Conservation (phyloP, 1,140 invertebrate genomes). For the Mylabris phalerata region DNA sequence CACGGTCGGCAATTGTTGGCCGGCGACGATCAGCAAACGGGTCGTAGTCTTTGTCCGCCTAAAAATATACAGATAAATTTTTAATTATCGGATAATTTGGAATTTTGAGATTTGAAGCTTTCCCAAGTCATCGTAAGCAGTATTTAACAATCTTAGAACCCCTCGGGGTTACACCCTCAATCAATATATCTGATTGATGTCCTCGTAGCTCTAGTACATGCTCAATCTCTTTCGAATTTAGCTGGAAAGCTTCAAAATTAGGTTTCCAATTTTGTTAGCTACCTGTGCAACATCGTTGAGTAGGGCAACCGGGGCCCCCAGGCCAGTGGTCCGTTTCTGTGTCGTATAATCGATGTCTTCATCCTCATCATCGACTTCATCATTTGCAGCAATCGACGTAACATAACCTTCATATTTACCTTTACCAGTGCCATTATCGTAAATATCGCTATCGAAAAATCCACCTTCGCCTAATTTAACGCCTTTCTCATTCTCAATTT, state of each 20-base stretch:
- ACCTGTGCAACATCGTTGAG: slow-evolving; percentile 87
- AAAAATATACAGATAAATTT: slow-evolving; percentile 30
- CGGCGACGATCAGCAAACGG: slow-evolving; percentile 89
- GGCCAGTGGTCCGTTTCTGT: slow-evolving; percentile 64
- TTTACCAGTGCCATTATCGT: slow-evolving; percentile 64
- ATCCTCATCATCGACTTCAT: slow-evolving; percentile 85
- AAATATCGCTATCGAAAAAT: slow-evolving; percentile 90
- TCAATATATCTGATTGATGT: no score
- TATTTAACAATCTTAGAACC: no score
- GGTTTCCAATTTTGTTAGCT: slow-evolving; percentile 7
- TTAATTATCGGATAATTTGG: no score
- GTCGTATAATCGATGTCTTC: slow-evolving; percentile 63
- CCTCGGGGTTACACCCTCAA: no score
- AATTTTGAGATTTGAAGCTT: no score
- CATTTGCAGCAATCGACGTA: slow-evolving; percentile 91
- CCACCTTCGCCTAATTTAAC: slow-evolving; percentile 85
- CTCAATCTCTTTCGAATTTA: no score
- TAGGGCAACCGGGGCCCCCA: slow-evolving; percentile 79
- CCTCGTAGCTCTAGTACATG: no score
- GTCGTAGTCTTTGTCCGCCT: slow-evolving; percentile 91
- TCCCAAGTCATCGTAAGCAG: no score
- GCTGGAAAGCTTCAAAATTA: no score
- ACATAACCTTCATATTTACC: slow-evolving; percentile 90
- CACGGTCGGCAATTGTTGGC: slow-evolving; percentile 87
- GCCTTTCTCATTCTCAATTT: slow-evolving; percentile 55